phyloP scores from a whole-genome alignment of 1,140 invertebrate species.

The Semibalanus balanoides region DNA sequence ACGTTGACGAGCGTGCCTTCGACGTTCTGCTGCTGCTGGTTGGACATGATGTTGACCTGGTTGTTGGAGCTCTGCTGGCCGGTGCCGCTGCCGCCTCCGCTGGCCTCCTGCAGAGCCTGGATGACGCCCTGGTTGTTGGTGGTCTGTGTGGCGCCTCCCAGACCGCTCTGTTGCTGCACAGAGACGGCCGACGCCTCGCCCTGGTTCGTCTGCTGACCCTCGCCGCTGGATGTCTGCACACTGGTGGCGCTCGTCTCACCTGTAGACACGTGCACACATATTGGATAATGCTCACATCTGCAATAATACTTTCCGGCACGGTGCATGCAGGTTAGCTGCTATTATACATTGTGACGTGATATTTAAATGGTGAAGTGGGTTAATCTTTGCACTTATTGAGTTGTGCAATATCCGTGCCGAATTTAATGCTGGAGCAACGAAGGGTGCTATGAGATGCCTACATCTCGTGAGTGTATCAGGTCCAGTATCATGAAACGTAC shows the following conservation, averaged over 20 bases:
- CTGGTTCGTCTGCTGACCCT: neutral
- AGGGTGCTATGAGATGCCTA: too few species aligned
- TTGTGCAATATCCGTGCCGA: too few species aligned
- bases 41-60: neutral
- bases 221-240: neutral
- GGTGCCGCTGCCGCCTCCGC: too few species aligned
- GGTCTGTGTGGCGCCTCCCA: neutral
- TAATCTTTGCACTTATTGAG: too few species aligned
- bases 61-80: neutral
- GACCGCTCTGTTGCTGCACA: neutral
- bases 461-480: too few species aligned
- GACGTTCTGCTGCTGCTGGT: neutral
- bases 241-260: neutral
- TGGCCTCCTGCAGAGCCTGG: neutral
- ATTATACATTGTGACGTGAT: too few species aligned
- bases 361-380: too few species aligned
- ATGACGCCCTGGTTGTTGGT: neutral
- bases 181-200: neutral
- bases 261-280: neutral
- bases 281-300: too few species aligned
- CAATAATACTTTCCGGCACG: too few species aligned
- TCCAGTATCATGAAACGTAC: too few species aligned
- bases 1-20: neutral
- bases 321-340: too few species aligned
- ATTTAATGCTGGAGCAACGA: too few species aligned